These are phyloP conservation scores for Odobenus rosmarus DNA, from an alignment of 2,113 vertebrate species.

Conservation along the genomic window DNA sequence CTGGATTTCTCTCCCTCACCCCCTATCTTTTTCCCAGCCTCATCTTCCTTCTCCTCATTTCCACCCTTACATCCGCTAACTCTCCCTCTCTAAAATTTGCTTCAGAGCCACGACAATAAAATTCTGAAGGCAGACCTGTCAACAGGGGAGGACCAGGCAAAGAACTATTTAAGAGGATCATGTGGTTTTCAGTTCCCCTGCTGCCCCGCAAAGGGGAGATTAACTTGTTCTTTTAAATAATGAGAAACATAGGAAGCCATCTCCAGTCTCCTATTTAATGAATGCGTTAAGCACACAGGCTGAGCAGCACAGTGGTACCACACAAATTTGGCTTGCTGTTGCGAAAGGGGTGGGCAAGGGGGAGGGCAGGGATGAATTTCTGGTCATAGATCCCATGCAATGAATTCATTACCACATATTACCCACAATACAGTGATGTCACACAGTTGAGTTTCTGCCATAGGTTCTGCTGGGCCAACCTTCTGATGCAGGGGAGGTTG, in stretches of 20 bases:
- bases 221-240: slow-evolving; percentile 81
- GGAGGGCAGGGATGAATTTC: neutral
- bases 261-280: slow-evolving; percentile 67
- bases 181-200: slow-evolving; percentile 44
- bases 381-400: neutral
- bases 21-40: neutral
- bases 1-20: slow-evolving; percentile 43
- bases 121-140: slow-evolving; percentile 40
- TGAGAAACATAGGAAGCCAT: slow-evolving; percentile 72
- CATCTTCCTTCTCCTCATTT: neutral
- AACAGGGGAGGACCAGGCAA: neutral
- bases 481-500: neutral
- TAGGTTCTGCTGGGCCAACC: neutral
- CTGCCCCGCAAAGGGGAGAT: slow-evolving; percentile 63
- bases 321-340: neutral
- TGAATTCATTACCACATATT: slow-evolving; percentile 42
- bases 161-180: neutral
- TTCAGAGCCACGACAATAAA: slow-evolving; percentile 49
- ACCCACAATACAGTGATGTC: neutral
- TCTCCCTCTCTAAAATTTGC: slow-evolving; percentile 46
- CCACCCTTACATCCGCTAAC: slow-evolving; percentile 19
- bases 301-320: neutral
- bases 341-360: neutral
- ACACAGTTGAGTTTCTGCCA: neutral
- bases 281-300: slow-evolving; percentile 65